Base-by-base conservation (phyloP, 2,113 vertebrate species). In the Notiomystis cincta region DNA sequence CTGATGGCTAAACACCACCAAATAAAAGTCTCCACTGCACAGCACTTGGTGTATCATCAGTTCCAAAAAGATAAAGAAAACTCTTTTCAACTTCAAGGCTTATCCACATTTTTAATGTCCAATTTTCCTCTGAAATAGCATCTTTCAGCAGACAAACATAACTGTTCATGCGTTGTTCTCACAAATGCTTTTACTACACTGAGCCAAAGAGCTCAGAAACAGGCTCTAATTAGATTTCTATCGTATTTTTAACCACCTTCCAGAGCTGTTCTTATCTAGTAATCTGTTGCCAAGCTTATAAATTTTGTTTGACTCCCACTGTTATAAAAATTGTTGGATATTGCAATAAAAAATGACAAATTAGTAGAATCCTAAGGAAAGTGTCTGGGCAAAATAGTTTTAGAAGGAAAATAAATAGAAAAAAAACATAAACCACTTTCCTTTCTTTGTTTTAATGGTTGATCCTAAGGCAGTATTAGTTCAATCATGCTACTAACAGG, bases 361-460 rank as follows among this genome's bases (percentile, higher is more conserved):
- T 33, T 37, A 67, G 13, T 64, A 60, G 4, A 5, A 87, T 75
- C 11, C 11, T 12, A 48, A 35, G 10, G 35, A 73, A 90, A 51
- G 3, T 13, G 21, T 44, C 19, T 47, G 6, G 3, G 13, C 1
- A 58, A 90, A 84, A 66, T 3, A 2, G 5, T 54, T 30, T 11
- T 31, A 33, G 13, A 9, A 89, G 6, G 8, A 71, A 73, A 81
- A 89, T 1, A 61, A 70, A 45, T 20, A 1, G 6, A 17, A 44
- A 42, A 42, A 35, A 48, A 10, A 1, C 4, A 5, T 8, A 21
- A 51, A n/a, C 7, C 9, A 45, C 4, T 4, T 35, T 44, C 5
- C 6, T 65, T 38, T 35, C 4, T 78, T 70, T 38, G 7, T 48
- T 70, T 91, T 67, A 60, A 19, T 2, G 0, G 4, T 30, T 87